phyloP scores from a whole-genome alignment of 1,140 invertebrate species.

The Colletes latitarsis region DNA sequence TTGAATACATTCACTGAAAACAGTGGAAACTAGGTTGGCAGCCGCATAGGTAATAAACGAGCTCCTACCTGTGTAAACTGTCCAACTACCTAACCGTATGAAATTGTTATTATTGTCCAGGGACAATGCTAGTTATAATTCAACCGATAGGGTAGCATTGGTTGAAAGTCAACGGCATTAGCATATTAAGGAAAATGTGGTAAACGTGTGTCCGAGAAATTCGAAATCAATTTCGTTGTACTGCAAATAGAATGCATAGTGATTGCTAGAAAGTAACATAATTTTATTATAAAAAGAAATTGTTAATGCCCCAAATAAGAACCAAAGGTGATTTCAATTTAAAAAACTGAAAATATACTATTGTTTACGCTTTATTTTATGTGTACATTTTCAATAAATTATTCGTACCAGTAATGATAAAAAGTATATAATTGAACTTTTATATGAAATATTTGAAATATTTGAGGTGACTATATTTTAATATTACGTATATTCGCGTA shows the following conservation, averaged over 20 bases:
- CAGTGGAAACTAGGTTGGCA: constrained; percentile 55
- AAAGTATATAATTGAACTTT: too few species aligned
- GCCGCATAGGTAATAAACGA: constrained; percentile 52
- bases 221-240: neutral
- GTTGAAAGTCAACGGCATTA: constrained; percentile 18
- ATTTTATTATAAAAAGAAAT: too few species aligned
- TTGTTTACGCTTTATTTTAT: too few species aligned
- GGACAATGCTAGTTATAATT: constrained; percentile 44
- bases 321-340: too few species aligned
- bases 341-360: too few species aligned
- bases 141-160: constrained; percentile 8
- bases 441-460: too few species aligned
- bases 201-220: too few species aligned
- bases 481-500: too few species aligned
- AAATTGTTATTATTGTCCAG: constrained; percentile 63
- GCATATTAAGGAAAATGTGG: neutral
- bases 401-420: too few species aligned
- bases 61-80: constrained; percentile 52
- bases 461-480: neutral
- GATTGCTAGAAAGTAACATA: too few species aligned
- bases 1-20: constrained; percentile 56
- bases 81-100: constrained; percentile 60
- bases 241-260: neutral
- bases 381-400: too few species aligned
- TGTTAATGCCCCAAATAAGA: too few species aligned